Evolutionary conservation across 2,797 vertebrate species (phyloP).

Genomic region (Falco columbarius): DNA sequence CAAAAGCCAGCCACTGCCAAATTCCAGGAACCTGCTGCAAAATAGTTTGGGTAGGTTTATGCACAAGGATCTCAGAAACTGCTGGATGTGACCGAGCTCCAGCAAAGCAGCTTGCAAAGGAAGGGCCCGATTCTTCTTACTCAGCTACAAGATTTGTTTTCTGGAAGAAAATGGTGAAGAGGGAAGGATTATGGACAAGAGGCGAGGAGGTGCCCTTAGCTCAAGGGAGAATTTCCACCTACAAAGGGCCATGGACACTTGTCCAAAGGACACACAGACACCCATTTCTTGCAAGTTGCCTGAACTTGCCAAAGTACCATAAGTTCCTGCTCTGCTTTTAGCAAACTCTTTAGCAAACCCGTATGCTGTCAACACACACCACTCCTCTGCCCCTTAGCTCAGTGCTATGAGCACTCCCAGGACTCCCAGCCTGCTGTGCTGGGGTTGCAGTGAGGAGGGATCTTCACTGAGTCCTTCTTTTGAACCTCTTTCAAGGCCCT

Average conservation of each 20-base stretch:
- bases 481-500: background rate
- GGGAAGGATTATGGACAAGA: background rate
- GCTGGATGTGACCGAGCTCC: background rate
- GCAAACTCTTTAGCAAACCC: background rate
- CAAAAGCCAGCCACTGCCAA: background rate
- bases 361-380: background rate
- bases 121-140: background rate
- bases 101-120: background rate
- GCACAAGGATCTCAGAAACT: background rate
- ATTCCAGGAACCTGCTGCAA: background rate
- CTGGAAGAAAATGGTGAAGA: background rate
- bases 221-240: background rate
- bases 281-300: background rate
- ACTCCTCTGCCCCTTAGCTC: background rate
- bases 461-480: background rate
- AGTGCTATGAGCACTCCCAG: background rate
- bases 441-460: background rate
- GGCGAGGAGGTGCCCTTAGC: background rate
- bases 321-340: background rate
- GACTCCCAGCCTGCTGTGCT: background rate
- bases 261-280: background rate
- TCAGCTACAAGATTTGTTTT: background rate
- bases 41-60: background rate
- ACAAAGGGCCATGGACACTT: fast-evolving
- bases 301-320: background rate